Conservation (phyloP, 1,140 invertebrate genomes). For the Acromyrmex echinatior region DNA sequence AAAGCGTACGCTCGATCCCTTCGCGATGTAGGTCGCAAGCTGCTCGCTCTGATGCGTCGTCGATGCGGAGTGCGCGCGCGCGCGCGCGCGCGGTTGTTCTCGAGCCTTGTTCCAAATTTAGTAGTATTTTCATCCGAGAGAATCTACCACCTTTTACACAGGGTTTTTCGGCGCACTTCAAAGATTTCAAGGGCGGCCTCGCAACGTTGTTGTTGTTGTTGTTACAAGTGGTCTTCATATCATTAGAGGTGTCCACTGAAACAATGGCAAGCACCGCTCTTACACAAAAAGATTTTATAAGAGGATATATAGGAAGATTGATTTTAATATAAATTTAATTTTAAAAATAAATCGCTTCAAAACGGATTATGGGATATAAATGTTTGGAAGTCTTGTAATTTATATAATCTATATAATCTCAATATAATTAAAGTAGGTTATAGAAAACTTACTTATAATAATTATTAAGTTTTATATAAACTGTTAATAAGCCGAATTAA, state of each 20-base stretch:
- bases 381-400: neutral
- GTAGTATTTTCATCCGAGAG: conserved; percentile 46
- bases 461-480: conserved; percentile 4
- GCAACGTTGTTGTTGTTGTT: no score
- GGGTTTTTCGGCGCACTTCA: conserved; percentile 52
- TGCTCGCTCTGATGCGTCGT: conserved; percentile 23
- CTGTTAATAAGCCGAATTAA: neutral
- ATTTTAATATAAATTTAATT: neutral
- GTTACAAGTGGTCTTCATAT: neutral
- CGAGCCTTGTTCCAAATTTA: conserved; percentile 75
- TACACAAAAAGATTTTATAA: neutral
- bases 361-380: neutral
- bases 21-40: conserved; percentile 78
- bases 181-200: conserved; percentile 44
- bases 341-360: neutral
- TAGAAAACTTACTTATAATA: neutral
- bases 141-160: conserved; percentile 8
- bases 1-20: conserved; percentile 59
- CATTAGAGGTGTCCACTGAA: neutral
- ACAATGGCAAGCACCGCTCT: neutral
- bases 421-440: neutral
- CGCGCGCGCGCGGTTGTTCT: neutral
- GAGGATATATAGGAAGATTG: neutral
- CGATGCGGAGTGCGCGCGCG: neutral
- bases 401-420: neutral